Conservation (phyloP, 2,888 invertebrate genomes). For the Dasysyrphus tricinctus region DNA sequence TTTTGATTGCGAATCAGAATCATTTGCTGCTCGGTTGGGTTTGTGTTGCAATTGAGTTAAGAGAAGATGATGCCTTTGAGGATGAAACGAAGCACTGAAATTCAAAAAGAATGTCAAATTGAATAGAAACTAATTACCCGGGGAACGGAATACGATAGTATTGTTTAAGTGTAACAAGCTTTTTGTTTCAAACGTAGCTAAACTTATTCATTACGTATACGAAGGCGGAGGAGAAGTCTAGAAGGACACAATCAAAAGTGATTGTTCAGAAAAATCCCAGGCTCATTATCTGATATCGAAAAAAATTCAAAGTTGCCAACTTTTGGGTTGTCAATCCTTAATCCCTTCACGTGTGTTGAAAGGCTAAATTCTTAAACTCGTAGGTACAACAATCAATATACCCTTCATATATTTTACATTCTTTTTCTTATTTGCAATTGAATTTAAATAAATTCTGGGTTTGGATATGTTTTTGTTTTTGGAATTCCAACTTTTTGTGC, state of each 20-base stretch:
- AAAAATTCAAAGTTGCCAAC: not conserved
- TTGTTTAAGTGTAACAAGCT: not conserved
- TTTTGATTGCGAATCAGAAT: slow-evolving; percentile 52
- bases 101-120: not conserved
- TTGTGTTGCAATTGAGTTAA: slow-evolving; percentile 38
- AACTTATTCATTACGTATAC: too few species aligned
- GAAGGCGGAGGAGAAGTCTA: too few species aligned
- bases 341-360: not conserved
- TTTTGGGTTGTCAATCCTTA: not conserved
- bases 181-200: too few species aligned
- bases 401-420: slow-evolving; percentile 10
- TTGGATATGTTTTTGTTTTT: slow-evolving; percentile 54
- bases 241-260: not conserved
- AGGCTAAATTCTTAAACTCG: slow-evolving; percentile 11
- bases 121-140: slow-evolving; percentile 1
- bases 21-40: slow-evolving; percentile 24
- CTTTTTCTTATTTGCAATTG: slow-evolving; percentile 72
- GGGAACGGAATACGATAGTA: not conserved
- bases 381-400: slow-evolving; percentile 12
- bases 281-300: not conserved
- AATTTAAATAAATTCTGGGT: slow-evolving; percentile 75
- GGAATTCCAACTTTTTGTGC: slow-evolving; percentile 16
- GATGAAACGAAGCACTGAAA: not conserved
- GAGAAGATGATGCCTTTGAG: slow-evolving; percentile 21
- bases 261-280: not conserved